Conservation (phyloP, 2,888 invertebrate genomes). For the Cantharis flavilabris region DNA sequence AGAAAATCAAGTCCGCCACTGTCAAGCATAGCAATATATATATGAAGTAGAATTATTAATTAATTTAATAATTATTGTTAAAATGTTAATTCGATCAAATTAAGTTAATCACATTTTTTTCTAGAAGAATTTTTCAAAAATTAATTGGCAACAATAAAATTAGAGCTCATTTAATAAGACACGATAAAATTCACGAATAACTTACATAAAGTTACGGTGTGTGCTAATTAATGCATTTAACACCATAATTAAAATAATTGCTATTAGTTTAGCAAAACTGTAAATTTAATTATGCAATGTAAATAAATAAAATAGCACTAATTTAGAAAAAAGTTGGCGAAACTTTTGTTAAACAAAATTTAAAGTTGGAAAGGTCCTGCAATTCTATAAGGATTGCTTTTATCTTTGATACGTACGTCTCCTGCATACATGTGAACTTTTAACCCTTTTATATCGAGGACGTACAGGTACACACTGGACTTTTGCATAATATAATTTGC, state of each 20-base stretch:
- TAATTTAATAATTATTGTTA: too few relatives aligned
- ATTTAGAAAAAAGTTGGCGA: neutral
- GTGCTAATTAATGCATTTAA: neutral
- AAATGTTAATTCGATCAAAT: neutral
- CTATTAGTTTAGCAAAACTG: neutral
- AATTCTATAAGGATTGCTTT: neutral
- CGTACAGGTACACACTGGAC: conserved; percentile 13
- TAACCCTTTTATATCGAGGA: conserved; percentile 21
- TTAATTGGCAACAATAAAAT: neutral
- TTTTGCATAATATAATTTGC: conserved; percentile 32
- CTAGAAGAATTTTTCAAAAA: neutral
- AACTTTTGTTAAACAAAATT: neutral
- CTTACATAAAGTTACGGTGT: neutral
- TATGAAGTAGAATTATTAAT: neutral
- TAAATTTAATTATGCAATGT: neutral
- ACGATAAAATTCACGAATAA: neutral
- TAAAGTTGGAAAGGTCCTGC: neutral
- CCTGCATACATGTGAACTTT: conserved; percentile 11
- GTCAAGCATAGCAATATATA: neutral
- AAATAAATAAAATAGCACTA: neutral
- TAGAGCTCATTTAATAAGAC: neutral
- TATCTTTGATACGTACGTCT: neutral
- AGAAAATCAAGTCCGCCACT: too few relatives aligned
- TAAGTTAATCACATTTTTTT: neutral
- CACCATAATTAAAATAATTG: neutral